These are phyloP conservation scores for Drosophila repletoides DNA, from an alignment of 1,140 invertebrate species.

Conservation along the genomic window DNA sequence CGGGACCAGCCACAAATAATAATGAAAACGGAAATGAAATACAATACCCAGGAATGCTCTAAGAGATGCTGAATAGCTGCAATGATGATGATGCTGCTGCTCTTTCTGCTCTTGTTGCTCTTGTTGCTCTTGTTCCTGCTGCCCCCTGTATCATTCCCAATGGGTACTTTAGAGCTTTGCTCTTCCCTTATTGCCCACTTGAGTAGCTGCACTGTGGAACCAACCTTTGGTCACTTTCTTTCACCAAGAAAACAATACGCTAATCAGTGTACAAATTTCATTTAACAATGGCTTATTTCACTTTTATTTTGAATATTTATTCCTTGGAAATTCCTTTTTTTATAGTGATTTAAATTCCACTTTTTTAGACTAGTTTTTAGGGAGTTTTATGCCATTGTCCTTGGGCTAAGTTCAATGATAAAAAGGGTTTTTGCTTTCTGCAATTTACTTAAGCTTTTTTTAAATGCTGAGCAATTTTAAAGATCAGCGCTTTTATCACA, in stretches of 20 bases:
- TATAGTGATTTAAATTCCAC: not conserved
- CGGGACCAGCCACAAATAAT: constrained; percentile 68
- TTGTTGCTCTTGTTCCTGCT: constrained; percentile 1
- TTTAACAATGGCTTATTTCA: not conserved
- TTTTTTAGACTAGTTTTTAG: too few relatives aligned
- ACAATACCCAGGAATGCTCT: constrained; percentile 68
- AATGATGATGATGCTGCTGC: constrained; percentile 21
- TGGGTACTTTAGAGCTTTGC: constrained; percentile 9
- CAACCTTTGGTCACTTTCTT: not conserved
- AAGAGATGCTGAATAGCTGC: constrained; percentile 51
- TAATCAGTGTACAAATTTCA: not conserved
- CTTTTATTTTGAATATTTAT: not conserved
- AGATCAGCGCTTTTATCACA: constrained; percentile 24
- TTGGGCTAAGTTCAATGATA: too few relatives aligned
- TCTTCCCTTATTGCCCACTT: constrained; percentile 3
- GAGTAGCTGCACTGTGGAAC: not conserved
- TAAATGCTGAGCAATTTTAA: not conserved
- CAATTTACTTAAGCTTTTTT: not conserved
- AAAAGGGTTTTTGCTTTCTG: not conserved
- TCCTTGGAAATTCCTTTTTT: not conserved
- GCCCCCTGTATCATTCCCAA: constrained; percentile 1
- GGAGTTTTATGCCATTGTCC: too few relatives aligned
- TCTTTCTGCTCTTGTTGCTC: constrained; percentile 3
- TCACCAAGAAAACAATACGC: constrained; percentile 5
- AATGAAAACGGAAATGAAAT: constrained; percentile 79